Base-by-base conservation (phyloP, 35 echinoderm and acorn worm species). In the Ophiothrix spiculata region DNA sequence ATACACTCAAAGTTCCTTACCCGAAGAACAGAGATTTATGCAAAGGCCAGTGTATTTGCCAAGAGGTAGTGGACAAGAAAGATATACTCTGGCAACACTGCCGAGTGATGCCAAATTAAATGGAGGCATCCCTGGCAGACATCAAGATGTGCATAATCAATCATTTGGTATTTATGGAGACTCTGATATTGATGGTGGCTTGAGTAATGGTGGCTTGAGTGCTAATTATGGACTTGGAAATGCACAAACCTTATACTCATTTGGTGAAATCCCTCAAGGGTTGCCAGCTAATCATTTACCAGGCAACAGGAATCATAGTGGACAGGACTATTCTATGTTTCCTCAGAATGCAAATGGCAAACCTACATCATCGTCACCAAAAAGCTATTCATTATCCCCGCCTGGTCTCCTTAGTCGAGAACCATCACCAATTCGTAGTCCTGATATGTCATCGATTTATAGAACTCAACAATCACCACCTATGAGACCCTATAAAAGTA, bases 141-240 rank as follows among this genome's bases (percentile, higher is more conserved):
- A 79, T 16, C 77, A 79, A 38, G 81, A 84, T 25, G 3, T 69
- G 63, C 54, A 84, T 37, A 29, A 36, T 21, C 81, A 84, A 42
- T 64, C 45, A 0, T 84, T 37, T 25, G 81, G 81, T 37, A 84
- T 84, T 23, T 84, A 84, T 64, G 81, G 81, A 42, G 81, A 84
- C 11, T 34, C 35, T 19, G 81, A 84, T 56, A 10, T 46, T 0
- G 80, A 82, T 11, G 80, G 49, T 46, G 80, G 34, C 31, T 46
- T 32, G 63, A 56, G 46, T 37, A 37, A 64, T 69, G 60, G 60
- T 69, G n/a, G n/a, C n/a, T n/a, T n/a, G n/a, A n/a, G 46, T 37
- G 56, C 36, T 69, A 28, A 28, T 69, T n/a, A n/a, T n/a, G n/a
- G n/a, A n/a, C n/a, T n/a, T n/a, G n/a, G n/a, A 54, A 69, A 69